Evolutionary conservation across 2,888 invertebrate species (phyloP).

Genomic region (Blera fallax): DNA sequence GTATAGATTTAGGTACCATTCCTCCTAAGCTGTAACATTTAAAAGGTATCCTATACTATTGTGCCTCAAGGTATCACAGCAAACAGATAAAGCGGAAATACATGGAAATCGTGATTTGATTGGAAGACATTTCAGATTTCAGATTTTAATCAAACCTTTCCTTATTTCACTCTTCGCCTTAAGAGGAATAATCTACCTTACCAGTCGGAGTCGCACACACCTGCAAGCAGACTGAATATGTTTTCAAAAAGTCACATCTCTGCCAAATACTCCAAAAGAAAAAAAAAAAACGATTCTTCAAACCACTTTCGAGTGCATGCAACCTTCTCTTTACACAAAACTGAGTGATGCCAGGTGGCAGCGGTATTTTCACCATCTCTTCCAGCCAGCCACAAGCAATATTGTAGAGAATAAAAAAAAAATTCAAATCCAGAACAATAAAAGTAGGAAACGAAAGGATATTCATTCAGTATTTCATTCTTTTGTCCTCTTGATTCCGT

Average conservation of each 20-base stretch:
- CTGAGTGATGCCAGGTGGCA: not conserved
- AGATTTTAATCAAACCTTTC: conserved; percentile 45
- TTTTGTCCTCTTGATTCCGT: conserved; percentile 34
- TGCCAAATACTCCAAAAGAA: not conserved
- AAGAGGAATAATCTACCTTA: not conserved
- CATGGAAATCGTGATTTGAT: conserved; percentile 35
- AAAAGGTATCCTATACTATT: not conserved
- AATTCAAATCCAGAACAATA: conserved; percentile 11
- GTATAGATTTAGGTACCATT: too few species aligned
- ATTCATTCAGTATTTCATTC: conserved; percentile 48
- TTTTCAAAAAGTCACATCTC: conserved; percentile 5
- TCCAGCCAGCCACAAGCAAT: conserved; percentile 8
- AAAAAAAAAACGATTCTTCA: not conserved
- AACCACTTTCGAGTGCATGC: conserved; percentile 33
- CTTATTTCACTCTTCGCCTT: not conserved
- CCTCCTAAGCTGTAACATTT: too few species aligned
- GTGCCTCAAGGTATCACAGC: not conserved
- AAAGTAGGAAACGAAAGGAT: conserved; percentile 40
- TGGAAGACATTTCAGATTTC: conserved; percentile 8
- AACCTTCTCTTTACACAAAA: not conserved
- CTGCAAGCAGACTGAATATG: conserved; percentile 18
- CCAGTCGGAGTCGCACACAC: conserved; percentile 2
- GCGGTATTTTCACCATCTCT: not conserved
- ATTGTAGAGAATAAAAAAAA: not conserved
- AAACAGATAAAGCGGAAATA: not conserved